Conservation (phyloP, 2,797 vertebrate species). For the Tragopan temminckii region DNA sequence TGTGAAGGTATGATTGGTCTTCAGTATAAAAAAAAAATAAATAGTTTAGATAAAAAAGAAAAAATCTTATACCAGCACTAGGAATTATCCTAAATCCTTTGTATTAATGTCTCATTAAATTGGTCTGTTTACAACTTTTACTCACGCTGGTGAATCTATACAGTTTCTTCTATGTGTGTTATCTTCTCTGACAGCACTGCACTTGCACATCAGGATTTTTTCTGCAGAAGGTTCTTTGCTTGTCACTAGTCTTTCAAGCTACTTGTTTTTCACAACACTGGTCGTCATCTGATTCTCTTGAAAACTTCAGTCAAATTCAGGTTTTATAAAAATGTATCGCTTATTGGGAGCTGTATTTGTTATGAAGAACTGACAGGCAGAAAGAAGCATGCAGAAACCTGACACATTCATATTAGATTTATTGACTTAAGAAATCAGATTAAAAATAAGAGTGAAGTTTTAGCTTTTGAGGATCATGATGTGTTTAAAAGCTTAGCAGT, state of each 20-base stretch:
- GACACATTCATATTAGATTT: neutral
- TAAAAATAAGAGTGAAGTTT: neutral
- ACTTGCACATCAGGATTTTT: neutral
- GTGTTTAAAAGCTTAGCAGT: constrained; percentile 6
- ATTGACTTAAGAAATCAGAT: neutral
- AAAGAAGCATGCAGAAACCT: neutral
- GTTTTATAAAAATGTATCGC: neutral
- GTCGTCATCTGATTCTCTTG: neutral
- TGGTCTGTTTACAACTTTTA: neutral
- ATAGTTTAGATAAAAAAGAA: neutral
- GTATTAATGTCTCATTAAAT: neutral
- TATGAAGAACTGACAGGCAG: neutral
- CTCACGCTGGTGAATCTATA: neutral
- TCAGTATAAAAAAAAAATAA: neutral
- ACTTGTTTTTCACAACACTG: neutral
- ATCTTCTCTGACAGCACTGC: neutral
- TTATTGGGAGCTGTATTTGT: neutral
- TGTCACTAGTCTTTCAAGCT: neutral
- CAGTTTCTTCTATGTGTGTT: neutral
- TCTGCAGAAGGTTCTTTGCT: neutral
- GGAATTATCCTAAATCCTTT: neutral
- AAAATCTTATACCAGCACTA: too few relatives aligned
- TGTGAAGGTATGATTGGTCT: neutral
- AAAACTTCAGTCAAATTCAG: neutral
- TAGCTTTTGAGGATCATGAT: neutral